These are phyloP conservation scores for Chlorodrepanis virens DNA, from an alignment of 2,113 vertebrate species.

Conservation along the genomic window DNA sequence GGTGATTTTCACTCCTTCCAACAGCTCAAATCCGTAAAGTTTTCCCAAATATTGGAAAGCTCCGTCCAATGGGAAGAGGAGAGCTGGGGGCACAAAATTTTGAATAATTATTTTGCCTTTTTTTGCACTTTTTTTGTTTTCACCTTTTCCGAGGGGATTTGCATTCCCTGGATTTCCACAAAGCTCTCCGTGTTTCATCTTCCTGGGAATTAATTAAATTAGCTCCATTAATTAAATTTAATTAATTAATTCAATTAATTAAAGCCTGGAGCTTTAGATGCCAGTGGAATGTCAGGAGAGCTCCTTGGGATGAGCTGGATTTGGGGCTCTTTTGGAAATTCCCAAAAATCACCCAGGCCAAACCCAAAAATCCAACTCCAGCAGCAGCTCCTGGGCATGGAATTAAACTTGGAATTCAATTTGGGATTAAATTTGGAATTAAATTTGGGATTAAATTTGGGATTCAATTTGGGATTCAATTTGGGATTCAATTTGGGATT, in stretches of 20 bases:
- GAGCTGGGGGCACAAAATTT: fast-evolving
- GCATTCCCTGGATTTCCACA: background rate
- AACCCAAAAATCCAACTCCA: background rate
- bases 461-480: background rate
- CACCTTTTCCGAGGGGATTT: background rate
- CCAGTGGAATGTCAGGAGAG: background rate
- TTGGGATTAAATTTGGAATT: background rate
- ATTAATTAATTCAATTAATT: background rate
- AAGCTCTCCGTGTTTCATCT: background rate
- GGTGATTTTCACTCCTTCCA: background rate
- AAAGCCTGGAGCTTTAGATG: background rate
- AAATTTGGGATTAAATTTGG: background rate
- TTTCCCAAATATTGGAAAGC: background rate
- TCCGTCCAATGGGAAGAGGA: background rate
- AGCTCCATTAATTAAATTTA: background rate
- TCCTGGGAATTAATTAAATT: background rate
- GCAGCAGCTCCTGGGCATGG: background rate
- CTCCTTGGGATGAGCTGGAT: background rate
- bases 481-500: too few species aligned
- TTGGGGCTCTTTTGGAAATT: background rate
- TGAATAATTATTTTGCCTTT: background rate
- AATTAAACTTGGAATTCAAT: background rate
- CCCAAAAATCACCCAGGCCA: background rate
- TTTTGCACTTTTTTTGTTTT: background rate
- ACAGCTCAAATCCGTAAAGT: background rate